Conservation (phyloP, 2,113 vertebrate genomes). For the Isurus oxyrinchus region DNA sequence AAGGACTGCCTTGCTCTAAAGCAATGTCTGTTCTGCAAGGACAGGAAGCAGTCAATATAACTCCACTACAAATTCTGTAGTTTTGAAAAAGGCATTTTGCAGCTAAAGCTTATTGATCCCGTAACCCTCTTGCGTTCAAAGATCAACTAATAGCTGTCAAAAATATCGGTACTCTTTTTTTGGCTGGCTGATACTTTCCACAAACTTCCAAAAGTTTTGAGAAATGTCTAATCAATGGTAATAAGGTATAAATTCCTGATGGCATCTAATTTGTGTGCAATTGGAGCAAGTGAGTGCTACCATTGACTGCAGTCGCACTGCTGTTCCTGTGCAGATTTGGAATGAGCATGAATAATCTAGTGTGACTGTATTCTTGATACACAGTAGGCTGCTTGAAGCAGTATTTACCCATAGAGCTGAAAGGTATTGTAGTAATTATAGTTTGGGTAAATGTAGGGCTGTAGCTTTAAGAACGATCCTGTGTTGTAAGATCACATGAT, state of each 20-base stretch:
- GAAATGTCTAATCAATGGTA: background rate
- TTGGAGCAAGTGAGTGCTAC: background rate
- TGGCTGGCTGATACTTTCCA: background rate
- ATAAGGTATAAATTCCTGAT: background rate
- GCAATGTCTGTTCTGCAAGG: background rate
- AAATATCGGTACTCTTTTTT: background rate
- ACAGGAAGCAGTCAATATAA: background rate
- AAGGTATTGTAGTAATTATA: no score
- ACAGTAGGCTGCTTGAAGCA: background rate
- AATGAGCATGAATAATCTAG: background rate
- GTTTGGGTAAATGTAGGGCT: no score
- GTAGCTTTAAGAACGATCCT: no score
- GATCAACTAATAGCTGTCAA: no score
- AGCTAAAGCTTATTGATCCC: background rate
- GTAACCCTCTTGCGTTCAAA: background rate
- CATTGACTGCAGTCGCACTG: background rate
- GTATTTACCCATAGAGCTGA: background rate
- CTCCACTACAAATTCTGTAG: background rate
- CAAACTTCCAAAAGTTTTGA: background rate
- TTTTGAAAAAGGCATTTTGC: background rate
- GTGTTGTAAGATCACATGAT: no score
- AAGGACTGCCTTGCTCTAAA: background rate
- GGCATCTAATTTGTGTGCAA: background rate
- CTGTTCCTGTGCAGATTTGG: background rate
- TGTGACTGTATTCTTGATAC: background rate